Evolutionary conservation across 1,140 invertebrate species (phyloP).

Genomic region (Ooceraea biroi): DNA sequence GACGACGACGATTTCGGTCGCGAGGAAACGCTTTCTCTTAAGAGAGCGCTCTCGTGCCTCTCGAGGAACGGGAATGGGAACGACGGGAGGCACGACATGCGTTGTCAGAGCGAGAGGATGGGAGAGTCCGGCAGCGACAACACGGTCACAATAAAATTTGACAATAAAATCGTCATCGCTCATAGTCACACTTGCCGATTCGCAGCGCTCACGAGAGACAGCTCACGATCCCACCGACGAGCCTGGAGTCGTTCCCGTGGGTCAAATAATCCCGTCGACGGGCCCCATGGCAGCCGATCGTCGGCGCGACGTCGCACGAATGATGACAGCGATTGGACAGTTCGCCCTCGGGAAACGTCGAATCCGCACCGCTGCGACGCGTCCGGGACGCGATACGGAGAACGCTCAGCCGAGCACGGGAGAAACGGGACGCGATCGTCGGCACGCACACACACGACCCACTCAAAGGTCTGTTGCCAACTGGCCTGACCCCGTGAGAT

Average conservation of each 20-base stretch:
- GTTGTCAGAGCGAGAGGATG: constrained; percentile 18
- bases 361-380: background rate
- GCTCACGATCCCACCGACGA: constrained; percentile 82
- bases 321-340: constrained; percentile 14
- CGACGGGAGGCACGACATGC: constrained; percentile 9
- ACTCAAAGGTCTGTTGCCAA: constrained; percentile 85
- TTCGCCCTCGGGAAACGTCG: background rate
- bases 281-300: constrained; percentile 77
- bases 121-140: constrained; percentile 1
- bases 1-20: background rate
- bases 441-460: constrained; percentile 65
- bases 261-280: constrained; percentile 82
- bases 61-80: background rate
- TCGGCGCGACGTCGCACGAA: constrained; percentile 57
- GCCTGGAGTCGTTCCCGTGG: constrained; percentile 82
- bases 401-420: background rate
- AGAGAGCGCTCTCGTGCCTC: constrained; percentile 34
- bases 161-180: background rate
- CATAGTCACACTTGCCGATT: constrained; percentile 80
- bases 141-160: background rate
- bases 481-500: constrained; percentile 78
- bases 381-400: background rate
- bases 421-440: constrained; percentile 19
- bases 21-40: constrained; percentile 42
- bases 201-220: constrained; percentile 77